phyloP scores from a whole-genome alignment of 2,888 invertebrate species.

The Cabera pusaria region DNA sequence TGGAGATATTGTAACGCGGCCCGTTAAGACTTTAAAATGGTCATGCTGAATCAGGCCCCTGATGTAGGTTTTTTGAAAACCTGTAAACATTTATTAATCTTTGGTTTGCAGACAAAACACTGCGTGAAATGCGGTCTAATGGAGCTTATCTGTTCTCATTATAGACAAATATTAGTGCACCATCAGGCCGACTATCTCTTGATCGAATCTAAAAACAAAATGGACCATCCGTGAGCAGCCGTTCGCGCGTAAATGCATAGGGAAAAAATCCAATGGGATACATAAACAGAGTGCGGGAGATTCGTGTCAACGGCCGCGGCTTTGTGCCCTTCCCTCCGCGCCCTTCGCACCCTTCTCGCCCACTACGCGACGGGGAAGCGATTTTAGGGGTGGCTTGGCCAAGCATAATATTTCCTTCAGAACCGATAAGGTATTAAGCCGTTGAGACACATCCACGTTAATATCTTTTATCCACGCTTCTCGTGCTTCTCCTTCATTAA shows the following conservation, averaged over 20 bases:
- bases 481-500: slow-evolving; percentile 46
- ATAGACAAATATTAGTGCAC: slow-evolving; percentile 21
- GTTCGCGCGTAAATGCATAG: slow-evolving; percentile 59
- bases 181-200: slow-evolving; percentile 36
- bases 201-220: slow-evolving; percentile 58
- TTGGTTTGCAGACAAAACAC: slow-evolving; percentile 3
- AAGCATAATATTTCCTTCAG: slow-evolving; percentile 57
- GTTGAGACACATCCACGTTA: slow-evolving; percentile 64
- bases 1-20: too few species aligned
- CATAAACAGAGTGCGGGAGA: slow-evolving; percentile 72
- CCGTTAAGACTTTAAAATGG: too few species aligned
- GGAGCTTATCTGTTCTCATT: slow-evolving; percentile 6
- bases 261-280: slow-evolving; percentile 71
- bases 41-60: too few species aligned
- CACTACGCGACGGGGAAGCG: slow-evolving; percentile 59
- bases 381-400: slow-evolving; percentile 69
- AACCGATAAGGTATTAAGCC: slow-evolving; percentile 68
- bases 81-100: slow-evolving; percentile 1
- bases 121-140: too few species aligned
- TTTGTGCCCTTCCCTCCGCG: slow-evolving; percentile 47
- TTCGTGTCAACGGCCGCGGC: slow-evolving; percentile 79
- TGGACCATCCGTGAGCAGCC: slow-evolving; percentile 59
- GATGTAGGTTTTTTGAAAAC: too few species aligned
- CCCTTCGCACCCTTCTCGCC: slow-evolving; percentile 39
- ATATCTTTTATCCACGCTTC: slow-evolving; percentile 56